Conservation (phyloP, 2,113 vertebrate genomes). For the Oxygymnocypris stewartii region DNA sequence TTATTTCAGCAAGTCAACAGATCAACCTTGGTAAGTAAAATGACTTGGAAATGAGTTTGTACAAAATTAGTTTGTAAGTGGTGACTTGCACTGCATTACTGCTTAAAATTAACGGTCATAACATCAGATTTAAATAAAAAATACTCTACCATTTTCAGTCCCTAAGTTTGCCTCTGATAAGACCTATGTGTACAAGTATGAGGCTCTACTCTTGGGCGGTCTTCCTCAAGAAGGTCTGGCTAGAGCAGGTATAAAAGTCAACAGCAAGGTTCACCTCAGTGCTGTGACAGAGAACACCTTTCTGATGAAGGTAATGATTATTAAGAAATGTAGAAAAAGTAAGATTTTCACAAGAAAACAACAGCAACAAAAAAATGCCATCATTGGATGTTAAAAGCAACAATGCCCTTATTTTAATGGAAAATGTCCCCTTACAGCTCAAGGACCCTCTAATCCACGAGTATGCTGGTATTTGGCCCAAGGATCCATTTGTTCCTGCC, state of each 20-base stretch:
- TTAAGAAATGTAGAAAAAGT: neutral
- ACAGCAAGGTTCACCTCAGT: slow-evolving; percentile 74
- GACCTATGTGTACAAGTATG: slow-evolving; percentile 65
- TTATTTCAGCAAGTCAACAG: no score
- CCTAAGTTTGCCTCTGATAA: no score
- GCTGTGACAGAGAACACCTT: slow-evolving; percentile 48
- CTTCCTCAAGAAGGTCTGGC: slow-evolving; percentile 75
- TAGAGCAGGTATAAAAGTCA: slow-evolving; percentile 73
- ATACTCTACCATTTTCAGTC: no score
- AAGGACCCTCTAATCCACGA: slow-evolving; percentile 70
- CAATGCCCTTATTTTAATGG: neutral
- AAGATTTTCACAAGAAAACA: no score
- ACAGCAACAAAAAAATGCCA: no score
- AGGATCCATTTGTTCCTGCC: slow-evolving; percentile 67
- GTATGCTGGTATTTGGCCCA: slow-evolving; percentile 76
- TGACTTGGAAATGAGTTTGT: neutral
- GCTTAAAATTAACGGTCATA: neutral
- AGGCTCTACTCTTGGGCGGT: slow-evolving; percentile 70
- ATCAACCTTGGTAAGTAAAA: neutral
- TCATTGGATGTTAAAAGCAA: no score
- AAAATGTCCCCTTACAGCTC: slow-evolving; percentile 63
- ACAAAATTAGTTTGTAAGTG: no score
- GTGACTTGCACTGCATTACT: no score
- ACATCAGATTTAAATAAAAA: no score
- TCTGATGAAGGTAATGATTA: slow-evolving; percentile 61